These are phyloP conservation scores for Microctonus hyperodae DNA, from an alignment of 2,888 invertebrate genomes.

Conservation along the genomic window DNA sequence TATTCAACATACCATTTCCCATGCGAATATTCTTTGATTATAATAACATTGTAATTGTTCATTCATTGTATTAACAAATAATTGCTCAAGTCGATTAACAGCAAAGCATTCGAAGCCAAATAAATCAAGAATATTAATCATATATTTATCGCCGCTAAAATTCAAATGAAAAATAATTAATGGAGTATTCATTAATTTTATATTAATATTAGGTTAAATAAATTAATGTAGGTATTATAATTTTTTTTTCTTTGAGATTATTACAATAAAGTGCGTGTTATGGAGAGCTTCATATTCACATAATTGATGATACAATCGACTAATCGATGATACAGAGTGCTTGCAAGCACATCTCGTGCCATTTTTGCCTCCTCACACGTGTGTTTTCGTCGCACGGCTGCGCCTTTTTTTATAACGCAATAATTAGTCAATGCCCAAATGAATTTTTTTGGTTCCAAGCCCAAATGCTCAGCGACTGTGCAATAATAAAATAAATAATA, in stretches of 20 bases:
- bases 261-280: constrained; percentile 87
- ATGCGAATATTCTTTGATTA: constrained; percentile 88
- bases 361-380: constrained; percentile 82
- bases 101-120: constrained; percentile 93
- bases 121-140: constrained; percentile 84
- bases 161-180: constrained; percentile 52
- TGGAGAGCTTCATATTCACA: constrained; percentile 84
- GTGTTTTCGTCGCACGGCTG: constrained; percentile 73
- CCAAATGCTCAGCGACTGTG: constrained; percentile 76
- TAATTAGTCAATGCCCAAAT: constrained; percentile 87
- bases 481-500: too few species aligned
- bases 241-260: constrained; percentile 46
- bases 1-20: constrained; percentile 75
- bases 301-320: constrained; percentile 89
- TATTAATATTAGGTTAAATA: not conserved
- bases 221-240: constrained; percentile 1
- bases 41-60: constrained; percentile 95
- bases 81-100: constrained; percentile 84
- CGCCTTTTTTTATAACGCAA: constrained; percentile 79
- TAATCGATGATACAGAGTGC: constrained; percentile 82
- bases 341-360: constrained; percentile 84
- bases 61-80: constrained; percentile 88
- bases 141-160: constrained; percentile 83
- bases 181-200: not conserved
- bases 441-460: constrained; percentile 83